Conservation (phyloP, 2,888 invertebrate species). For the Pristionchus exspectatus region DNA sequence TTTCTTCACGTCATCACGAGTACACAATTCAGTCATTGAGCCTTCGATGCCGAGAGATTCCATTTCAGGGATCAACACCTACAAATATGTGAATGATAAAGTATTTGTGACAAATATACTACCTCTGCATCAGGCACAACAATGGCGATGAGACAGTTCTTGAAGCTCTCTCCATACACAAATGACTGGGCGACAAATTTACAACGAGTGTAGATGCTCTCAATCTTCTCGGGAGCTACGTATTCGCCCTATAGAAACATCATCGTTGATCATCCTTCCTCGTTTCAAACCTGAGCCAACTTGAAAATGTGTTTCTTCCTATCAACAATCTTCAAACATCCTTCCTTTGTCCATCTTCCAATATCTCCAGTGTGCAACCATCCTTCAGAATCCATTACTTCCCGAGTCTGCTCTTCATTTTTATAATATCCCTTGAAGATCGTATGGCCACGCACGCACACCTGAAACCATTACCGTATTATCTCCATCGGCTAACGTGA, state of each 20-base stretch:
- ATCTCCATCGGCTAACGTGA: too few species aligned
- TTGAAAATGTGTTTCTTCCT: constrained; percentile 99
- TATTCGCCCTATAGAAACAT: constrained; percentile 89
- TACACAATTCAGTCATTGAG: constrained; percentile 71
- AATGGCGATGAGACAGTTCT: constrained; percentile 94
- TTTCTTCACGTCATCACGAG: constrained; percentile 86
- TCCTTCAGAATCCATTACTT: constrained; percentile 90
- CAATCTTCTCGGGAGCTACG: constrained; percentile 98
- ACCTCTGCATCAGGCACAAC: constrained; percentile 88
- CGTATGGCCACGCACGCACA: constrained; percentile 71
- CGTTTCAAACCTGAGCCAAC: constrained; percentile 85
- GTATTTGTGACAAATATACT: not conserved
- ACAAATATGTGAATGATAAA: not conserved
- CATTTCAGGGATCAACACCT: constrained; percentile 68
- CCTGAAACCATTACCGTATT: not conserved
- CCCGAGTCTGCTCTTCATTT: constrained; percentile 92
- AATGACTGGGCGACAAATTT: constrained; percentile 96
- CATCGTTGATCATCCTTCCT: not conserved
- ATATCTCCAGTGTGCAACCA: constrained; percentile 99
- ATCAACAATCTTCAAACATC: constrained; percentile 95
- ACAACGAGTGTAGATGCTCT: constrained; percentile 93
- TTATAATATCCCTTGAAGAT: constrained; percentile 84
- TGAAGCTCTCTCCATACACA: constrained; percentile 94
- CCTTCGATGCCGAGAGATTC: constrained; percentile 57
- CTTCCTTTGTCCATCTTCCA: constrained; percentile 93